These are phyloP conservation scores for Callionymus lyra DNA, from an alignment of 2,113 vertebrate genomes.

Conservation along the genomic window DNA sequence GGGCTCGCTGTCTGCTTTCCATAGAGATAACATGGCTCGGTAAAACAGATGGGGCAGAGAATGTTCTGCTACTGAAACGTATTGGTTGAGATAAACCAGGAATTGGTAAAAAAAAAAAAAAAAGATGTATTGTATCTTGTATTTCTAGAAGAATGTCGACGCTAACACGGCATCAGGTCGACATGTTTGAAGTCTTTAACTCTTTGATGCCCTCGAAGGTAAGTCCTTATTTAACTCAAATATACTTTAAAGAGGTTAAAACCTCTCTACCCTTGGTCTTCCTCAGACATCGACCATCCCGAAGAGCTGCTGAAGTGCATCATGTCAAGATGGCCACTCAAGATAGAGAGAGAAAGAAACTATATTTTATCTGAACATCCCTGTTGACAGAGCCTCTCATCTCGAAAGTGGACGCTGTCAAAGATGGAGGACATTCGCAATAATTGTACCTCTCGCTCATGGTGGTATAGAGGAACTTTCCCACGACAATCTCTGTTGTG, in stretches of 20 bases:
- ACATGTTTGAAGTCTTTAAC: slow-evolving; percentile 11
- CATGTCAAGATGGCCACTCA: too few species aligned
- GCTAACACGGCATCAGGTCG: slow-evolving; percentile 8
- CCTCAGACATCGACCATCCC: slow-evolving; percentile 6
- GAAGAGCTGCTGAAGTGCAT: slow-evolving; percentile 21
- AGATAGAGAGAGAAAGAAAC: too few species aligned
- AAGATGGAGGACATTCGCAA: too few species aligned
- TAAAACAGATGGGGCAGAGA: slow-evolving; percentile 54
- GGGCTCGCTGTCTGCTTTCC: slow-evolving; percentile 52
- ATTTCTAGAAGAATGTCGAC: slow-evolving; percentile 20
- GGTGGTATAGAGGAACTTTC: too few species aligned
- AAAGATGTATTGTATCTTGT: slow-evolving; percentile 35
- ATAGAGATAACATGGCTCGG: slow-evolving; percentile 52
- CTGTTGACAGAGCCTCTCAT: too few species aligned
- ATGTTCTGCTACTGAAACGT: slow-evolving; percentile 43
- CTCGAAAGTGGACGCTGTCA: too few species aligned
- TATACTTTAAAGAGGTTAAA: too few species aligned
- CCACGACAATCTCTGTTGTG: too few species aligned
- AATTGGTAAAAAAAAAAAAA: slow-evolving; percentile 31
- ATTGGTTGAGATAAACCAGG: slow-evolving; percentile 30
- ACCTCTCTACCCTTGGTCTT: slow-evolving; percentile 27
- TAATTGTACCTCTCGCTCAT: too few species aligned
- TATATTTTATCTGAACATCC: too few species aligned
- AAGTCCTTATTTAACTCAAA: too few species aligned
- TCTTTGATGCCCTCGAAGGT: too few species aligned